These are phyloP conservation scores for Eledona agricola DNA, from an alignment of 2,888 invertebrate genomes.

Conservation along the genomic window DNA sequence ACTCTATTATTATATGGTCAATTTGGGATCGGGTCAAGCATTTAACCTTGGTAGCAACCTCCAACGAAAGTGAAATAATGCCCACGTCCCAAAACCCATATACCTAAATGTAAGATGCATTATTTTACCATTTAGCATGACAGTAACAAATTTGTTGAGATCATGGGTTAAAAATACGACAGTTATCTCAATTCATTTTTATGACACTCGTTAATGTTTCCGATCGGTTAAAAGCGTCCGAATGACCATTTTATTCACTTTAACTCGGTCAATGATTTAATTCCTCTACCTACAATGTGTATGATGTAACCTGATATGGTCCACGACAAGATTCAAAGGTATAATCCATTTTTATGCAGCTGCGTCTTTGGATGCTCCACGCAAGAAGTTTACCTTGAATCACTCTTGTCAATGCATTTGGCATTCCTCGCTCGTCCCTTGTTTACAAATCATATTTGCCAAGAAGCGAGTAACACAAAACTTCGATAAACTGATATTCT, in stretches of 20 bases:
- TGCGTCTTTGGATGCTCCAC: background rate
- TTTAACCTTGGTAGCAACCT: conserved; percentile 24
- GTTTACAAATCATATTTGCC: too few relatives aligned
- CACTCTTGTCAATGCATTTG: conserved; percentile 7
- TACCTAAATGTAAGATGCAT: too few relatives aligned
- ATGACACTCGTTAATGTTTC: too few relatives aligned
- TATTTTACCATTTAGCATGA: too few relatives aligned
- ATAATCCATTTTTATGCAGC: too few relatives aligned
- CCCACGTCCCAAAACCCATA: too few relatives aligned
- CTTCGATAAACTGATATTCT: too few relatives aligned
- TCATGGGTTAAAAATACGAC: too few relatives aligned
- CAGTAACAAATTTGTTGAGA: too few relatives aligned
- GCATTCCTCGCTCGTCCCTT: conserved; percentile 10
- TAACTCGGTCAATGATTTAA: conserved; percentile 13
- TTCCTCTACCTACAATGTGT: conserved; percentile 1
- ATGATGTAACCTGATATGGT: conserved; percentile 6
- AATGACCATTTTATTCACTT: conserved; percentile 3
- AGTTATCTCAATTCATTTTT: too few relatives aligned
- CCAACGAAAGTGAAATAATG: conserved; percentile 12
- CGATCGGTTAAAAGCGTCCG: conserved; percentile 2
- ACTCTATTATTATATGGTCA: conserved; percentile 17
- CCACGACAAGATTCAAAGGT: background rate
- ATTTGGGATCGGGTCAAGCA: conserved; percentile 22
- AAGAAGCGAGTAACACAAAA: too few relatives aligned
- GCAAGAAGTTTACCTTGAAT: conserved; percentile 20